Base-by-base conservation (phyloP, 1,140 invertebrate species). In the Heterodera carotae region DNA sequence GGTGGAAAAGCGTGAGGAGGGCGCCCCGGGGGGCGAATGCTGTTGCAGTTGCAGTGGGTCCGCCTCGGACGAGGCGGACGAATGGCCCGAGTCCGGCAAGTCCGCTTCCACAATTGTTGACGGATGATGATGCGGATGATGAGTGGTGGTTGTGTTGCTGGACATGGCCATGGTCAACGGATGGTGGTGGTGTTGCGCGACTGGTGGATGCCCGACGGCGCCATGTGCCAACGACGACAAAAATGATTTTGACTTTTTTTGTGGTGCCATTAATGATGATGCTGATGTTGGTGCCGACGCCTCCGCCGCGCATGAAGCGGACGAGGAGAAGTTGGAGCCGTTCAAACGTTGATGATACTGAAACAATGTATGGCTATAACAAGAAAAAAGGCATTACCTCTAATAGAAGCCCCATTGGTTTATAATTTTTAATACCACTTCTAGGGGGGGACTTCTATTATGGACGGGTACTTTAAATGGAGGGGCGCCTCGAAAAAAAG, bases 61-160 rank as follows among this genome's bases (percentile, higher is more conserved):
- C n/a, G 27, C 29, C 12, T 66, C 62, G 12, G 62, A 66, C 62
- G 70, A 72, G 15, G 72, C 72, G 64, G 72, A 74, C n/a, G 72
- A 74, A 36, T 74, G 72, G 59, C 72, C 72, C n/a, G 72, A 74
- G 25, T 74, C 72, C 25, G 64, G 34, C 39, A 43, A 43, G 33
- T 74, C 72, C 10, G 62, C 29, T n/a, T 29, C 62, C 2, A 31
- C 62, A 66, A 66, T 56, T 56, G 48, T 56, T 56, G 48, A 56
- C 22, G 48, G 48, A 22, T 6, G 39, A 0, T 6, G 39, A 6
- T 6, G 36, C 36, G 36, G 39, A 6, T 6, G 39, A 6, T 6
- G 39, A 43, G 39, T 12, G 39, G 48, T 56, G 48, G 48, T 56
- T 15, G 48, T 53, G 39, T 0, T 39, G 39, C 7, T 39, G 7